Evolutionary conservation across 2,797 vertebrate species (phyloP).

Genomic region (Myripristis jacobus): DNA sequence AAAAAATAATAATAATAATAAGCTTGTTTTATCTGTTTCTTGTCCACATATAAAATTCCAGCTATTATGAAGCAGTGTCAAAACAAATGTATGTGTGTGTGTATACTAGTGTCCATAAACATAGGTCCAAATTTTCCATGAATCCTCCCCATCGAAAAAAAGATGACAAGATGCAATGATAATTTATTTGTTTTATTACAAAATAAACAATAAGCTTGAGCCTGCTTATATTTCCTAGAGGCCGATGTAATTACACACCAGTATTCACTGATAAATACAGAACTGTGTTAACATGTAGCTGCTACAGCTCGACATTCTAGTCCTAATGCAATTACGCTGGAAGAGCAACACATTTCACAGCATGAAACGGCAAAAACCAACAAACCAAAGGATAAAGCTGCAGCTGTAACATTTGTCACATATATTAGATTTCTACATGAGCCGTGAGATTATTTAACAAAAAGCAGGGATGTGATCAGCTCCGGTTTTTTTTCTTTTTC

Average conservation of each 20-base stretch:
- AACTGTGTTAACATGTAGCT: slow-evolving; percentile 21
- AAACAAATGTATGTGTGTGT: background rate
- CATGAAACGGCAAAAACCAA: slow-evolving; percentile 45
- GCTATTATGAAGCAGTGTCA: too few species aligned
- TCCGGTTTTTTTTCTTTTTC: slow-evolving; percentile 44
- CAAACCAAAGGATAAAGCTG: slow-evolving; percentile 44
- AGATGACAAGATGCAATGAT: slow-evolving; percentile 22
- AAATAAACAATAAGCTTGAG: slow-evolving; percentile 66
- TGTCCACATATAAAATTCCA: too few species aligned
- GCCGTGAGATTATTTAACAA: slow-evolving; percentile 6
- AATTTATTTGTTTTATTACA: slow-evolving; percentile 75
- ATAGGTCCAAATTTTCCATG: background rate
- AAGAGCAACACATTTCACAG: slow-evolving; percentile 19
- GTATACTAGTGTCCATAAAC: background rate
- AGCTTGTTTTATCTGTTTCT: background rate
- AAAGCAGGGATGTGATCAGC: slow-evolving; percentile 11
- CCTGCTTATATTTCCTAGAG: slow-evolving; percentile 58
- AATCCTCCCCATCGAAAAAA: background rate
- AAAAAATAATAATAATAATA: background rate
- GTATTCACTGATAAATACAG: slow-evolving; percentile 64
- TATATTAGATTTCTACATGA: slow-evolving; percentile 53
- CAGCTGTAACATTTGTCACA: slow-evolving; percentile 25
- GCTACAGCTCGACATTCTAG: background rate
- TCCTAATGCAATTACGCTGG: background rate
- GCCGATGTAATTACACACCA: slow-evolving; percentile 66